phyloP scores from a whole-genome alignment of 2,113 vertebrate genomes.

The Tyto alba region DNA sequence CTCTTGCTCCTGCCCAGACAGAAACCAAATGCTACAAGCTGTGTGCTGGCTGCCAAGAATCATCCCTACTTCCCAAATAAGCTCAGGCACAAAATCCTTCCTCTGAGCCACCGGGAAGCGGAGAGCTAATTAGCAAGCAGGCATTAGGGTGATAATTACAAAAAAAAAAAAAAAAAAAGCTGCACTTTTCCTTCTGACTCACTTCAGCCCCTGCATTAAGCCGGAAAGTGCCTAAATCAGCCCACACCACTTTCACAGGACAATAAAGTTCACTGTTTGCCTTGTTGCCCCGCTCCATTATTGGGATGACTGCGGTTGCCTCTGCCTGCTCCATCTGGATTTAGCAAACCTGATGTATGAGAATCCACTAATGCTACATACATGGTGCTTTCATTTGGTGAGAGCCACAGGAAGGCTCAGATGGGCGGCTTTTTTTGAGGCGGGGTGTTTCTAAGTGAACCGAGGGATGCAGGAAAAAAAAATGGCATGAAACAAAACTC shows the following conservation, averaged over 20 bases:
- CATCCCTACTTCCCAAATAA: background rate
- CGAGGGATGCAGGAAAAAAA: background rate
- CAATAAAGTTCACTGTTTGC: background rate
- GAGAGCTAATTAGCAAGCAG: conserved; percentile 14
- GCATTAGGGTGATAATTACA: background rate
- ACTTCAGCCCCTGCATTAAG: background rate
- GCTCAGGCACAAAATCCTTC: background rate
- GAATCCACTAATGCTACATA: background rate
- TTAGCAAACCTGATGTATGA: background rate
- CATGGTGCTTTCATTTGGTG: background rate
- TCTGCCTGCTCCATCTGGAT: background rate
- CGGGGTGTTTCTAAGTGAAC: background rate
- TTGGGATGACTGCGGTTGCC: background rate
- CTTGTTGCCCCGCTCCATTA: background rate
- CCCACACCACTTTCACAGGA: background rate
- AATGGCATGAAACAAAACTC: background rate
- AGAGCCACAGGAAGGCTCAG: background rate
- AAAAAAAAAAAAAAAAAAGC: background rate
- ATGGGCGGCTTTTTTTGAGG: background rate
- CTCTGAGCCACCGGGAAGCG: background rate
- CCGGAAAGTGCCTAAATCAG: background rate
- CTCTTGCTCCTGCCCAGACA: background rate
- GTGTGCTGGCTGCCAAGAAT: background rate
- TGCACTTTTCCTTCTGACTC: conserved; percentile 14
- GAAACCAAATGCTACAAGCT: background rate